Evolutionary conservation across 2,113 vertebrate genomes (phyloP).

Genomic region (Ellobius talpinus): DNA sequence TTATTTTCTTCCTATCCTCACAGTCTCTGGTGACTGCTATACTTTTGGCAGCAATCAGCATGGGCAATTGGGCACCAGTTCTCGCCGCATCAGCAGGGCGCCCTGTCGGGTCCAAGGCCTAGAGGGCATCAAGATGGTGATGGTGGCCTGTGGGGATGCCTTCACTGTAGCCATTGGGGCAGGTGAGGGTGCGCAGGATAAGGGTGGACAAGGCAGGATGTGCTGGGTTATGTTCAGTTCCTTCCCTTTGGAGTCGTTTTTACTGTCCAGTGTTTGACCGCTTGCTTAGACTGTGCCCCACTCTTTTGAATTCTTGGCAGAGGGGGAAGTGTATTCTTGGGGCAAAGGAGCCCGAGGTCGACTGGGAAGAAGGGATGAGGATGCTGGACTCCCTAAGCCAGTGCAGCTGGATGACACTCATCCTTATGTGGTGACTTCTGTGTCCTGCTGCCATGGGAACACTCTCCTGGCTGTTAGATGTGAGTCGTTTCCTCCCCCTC

Average conservation of each 20-base stretch:
- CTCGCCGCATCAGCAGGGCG: conserved; percentile 89
- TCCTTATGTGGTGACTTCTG: conserved; percentile 93
- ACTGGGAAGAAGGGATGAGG: conserved; percentile 95
- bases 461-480: conserved; percentile 96
- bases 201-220: fast-evolving
- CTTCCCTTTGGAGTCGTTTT: neutral
- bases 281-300: neutral
- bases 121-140: conserved; percentile 87
- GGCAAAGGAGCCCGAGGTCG: conserved; percentile 98
- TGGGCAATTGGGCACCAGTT: conserved; percentile 93
- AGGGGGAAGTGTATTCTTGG: conserved; percentile 97
- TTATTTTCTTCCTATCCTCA: neutral
- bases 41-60: conserved; percentile 99
- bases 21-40: conserved; percentile 95
- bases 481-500: conserved; percentile 86
- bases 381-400: conserved; percentile 90
- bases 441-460: conserved; percentile 99
- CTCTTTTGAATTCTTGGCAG: conserved; percentile 84
- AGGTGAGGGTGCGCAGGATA: conserved; percentile 91
- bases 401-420: conserved; percentile 95
- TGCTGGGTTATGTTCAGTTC: neutral
- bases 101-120: conserved; percentile 93
- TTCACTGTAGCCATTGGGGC: conserved; percentile 96
- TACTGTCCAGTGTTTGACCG: neutral
- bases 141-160: conserved; percentile 97